Evolutionary conservation across 2,888 invertebrate genomes (phyloP), one percentile per base, ranked within the genome.

Genomic region (Sclerodermus sp.): DNA sequence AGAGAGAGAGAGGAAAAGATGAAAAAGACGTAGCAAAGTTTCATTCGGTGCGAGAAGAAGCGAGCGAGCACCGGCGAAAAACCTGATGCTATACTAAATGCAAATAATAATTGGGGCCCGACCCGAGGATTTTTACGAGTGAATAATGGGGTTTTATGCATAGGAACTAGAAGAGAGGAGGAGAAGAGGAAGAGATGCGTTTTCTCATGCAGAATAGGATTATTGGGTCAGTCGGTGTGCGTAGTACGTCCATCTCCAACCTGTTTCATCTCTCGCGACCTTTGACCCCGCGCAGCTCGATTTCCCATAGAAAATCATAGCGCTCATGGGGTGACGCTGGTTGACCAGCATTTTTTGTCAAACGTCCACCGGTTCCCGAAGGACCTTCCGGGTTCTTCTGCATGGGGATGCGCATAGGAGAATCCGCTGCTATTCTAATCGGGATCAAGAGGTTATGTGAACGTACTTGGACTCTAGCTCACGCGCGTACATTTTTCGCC

Each of bases 361-460:
- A 14, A 10, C 10, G 34, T 34, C 14, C 34, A 14, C 14, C 14
- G 12, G 23, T 23, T 8, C 23, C 23, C 23, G 23, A 23, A 14
- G 31, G n/a, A 34, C 12, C 14, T 34, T 34, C 34, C 34, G 34
- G 34, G 34, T 34, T 34, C 14, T 14, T 4, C 4, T 10, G 4
- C 34, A 4, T 34, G 4, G 12, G n/a, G 34, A 34, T 10, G 14
- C 34, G 34, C 14, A 6, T 12, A 14, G 12, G 14, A 34, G 34
- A 4, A 13, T 34, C 12, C 39, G 39, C 5, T 60, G 69, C 62
- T 76, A 77, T 76, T 76, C 76, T 74, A 76, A 77, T 76, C 77
- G 70, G 76, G 76, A 74, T 76, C 73, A 75, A 74, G 68, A 74
- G 75, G 75, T 74, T 77, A 72, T 77, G 77, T 73, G 77, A 77